Evolutionary conservation across 1,140 invertebrate species (phyloP).

Genomic region (Hestina assimilis): DNA sequence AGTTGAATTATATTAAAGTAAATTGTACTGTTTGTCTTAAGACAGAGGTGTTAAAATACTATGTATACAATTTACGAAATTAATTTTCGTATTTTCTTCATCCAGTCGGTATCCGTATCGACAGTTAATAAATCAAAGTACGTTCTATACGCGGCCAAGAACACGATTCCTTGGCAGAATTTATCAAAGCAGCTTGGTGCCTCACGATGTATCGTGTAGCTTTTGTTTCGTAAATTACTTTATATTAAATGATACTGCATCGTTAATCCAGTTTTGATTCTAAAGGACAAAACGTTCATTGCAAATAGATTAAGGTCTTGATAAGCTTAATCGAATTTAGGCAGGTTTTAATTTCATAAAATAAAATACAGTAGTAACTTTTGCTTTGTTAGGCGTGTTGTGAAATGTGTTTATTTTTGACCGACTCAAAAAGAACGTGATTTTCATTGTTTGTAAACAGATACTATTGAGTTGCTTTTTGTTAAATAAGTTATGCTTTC

Average conservation of each 20-base stretch:
- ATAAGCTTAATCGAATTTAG: slow-evolving; percentile 1
- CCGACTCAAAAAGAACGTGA: too few relatives aligned
- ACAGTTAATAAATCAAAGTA: slow-evolving; percentile 65
- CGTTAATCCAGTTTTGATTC: slow-evolving; percentile 47
- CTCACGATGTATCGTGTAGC: slow-evolving; percentile 58
- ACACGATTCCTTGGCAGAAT: slow-evolving; percentile 66
- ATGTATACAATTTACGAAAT: slow-evolving; percentile 17
- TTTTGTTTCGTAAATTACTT: slow-evolving; percentile 58
- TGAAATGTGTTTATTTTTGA: too few relatives aligned
- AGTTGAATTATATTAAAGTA: background rate
- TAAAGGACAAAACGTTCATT: slow-evolving; percentile 12
- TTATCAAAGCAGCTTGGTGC: slow-evolving; percentile 72
- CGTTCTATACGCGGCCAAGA: slow-evolving; percentile 35
- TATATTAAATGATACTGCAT: slow-evolving; percentile 47
- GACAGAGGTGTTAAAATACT: slow-evolving; percentile 19
- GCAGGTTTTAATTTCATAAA: background rate
- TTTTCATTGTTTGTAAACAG: too few relatives aligned
- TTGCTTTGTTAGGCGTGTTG: too few relatives aligned
- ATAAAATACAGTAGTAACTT: too few relatives aligned
- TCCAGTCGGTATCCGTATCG: slow-evolving; percentile 39
- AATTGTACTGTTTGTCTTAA: slow-evolving; percentile 16
- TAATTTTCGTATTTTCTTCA: slow-evolving; percentile 31
- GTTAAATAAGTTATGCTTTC: too few relatives aligned
- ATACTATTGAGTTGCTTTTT: too few relatives aligned
- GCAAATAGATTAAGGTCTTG: background rate